Evolutionary conservation across 2,113 vertebrate species (phyloP).

Genomic region (Takifugu flavidus): DNA sequence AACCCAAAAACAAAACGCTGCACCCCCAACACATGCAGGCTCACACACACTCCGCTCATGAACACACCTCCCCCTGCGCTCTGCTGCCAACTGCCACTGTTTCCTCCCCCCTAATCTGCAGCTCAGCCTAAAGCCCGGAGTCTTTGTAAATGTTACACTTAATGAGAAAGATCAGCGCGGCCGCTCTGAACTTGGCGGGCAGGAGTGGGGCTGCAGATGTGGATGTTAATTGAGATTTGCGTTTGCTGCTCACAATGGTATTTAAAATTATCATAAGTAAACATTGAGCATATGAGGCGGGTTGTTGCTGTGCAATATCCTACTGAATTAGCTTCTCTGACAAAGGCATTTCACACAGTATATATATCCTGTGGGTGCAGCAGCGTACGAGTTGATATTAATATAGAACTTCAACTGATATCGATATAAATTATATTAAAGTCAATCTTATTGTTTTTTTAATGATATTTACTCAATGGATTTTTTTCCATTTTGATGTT

Average conservation of each 20-base stretch:
- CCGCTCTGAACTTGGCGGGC: conserved; percentile 44
- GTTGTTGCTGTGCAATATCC: conserved; percentile 58
- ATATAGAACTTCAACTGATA: too few species aligned
- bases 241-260: conserved; percentile 20
- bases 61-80: conserved; percentile 38
- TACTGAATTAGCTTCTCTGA: conserved; percentile 46
- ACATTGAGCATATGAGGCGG: conserved; percentile 41
- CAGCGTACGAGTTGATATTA: too few species aligned
- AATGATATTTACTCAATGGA: too few species aligned
- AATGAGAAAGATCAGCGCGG: conserved; percentile 60
- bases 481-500: too few species aligned
- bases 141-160: conserved; percentile 69
- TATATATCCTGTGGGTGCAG: conserved; percentile 51
- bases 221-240: conserved; percentile 48
- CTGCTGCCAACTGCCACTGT: conserved; percentile 57
- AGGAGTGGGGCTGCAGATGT: conserved; percentile 17
- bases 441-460: too few species aligned
- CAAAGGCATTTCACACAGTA: conserved; percentile 60
- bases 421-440: too few species aligned
- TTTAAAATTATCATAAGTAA: conserved; percentile 56
- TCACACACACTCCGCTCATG: conserved; percentile 8
- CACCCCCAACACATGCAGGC: conserved; percentile 4
- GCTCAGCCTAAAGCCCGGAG: conserved; percentile 56
- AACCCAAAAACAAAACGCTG: neutral
- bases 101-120: conserved; percentile 58